phyloP scores from a whole-genome alignment of 2,888 invertebrate species.

The Rhodophaea formosa region DNA sequence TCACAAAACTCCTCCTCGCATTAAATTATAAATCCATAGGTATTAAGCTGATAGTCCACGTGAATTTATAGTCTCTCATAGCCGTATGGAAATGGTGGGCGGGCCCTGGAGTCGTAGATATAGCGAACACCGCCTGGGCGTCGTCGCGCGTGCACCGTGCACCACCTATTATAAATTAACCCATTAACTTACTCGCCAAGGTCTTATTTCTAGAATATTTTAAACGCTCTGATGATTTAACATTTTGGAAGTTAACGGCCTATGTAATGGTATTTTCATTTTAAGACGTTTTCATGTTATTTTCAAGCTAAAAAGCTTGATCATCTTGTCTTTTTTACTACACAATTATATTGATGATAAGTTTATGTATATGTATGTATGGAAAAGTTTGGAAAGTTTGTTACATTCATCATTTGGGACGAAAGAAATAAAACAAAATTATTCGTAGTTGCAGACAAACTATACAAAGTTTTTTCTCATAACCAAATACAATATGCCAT shows the following conservation, averaged over 20 bases:
- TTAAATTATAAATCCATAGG: conserved; percentile 11
- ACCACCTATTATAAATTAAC: conserved; percentile 32
- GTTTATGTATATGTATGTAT: too few species aligned
- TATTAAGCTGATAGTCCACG: conserved; percentile 39
- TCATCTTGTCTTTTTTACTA: too few species aligned
- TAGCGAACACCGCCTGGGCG: conserved; percentile 61
- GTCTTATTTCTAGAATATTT: conserved; percentile 21
- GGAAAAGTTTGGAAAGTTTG: too few species aligned
- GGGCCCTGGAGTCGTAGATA: conserved; percentile 54
- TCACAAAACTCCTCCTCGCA: background rate
- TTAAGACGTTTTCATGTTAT: background rate
- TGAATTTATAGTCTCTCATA: conserved; percentile 49
- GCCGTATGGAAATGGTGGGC: conserved; percentile 58
- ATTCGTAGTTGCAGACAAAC: too few species aligned
- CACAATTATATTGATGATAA: too few species aligned
- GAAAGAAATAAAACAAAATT: too few species aligned
- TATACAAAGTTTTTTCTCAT: too few species aligned
- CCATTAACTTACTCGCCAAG: conserved; percentile 30
- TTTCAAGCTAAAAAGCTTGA: too few species aligned
- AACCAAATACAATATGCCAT: background rate
- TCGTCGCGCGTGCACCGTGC: conserved; percentile 43
- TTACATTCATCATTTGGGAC: too few species aligned
- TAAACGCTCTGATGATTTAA: background rate
- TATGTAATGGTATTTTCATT: background rate
- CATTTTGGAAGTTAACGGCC: background rate